Evolutionary conservation across 2,888 invertebrate genomes (phyloP), one percentile per base, ranked within the genome.

Genomic region (Aphrophora alni): DNA sequence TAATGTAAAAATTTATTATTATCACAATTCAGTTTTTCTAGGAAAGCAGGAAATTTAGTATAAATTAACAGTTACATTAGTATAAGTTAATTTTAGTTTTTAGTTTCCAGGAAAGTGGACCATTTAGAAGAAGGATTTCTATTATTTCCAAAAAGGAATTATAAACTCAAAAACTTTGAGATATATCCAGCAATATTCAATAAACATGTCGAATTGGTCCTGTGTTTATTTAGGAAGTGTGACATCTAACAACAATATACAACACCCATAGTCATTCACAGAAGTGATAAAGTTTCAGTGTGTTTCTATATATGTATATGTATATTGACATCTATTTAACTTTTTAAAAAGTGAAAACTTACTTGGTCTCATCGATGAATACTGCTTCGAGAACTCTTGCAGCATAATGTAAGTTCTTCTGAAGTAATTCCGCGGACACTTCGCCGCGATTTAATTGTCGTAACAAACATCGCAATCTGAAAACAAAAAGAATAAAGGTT

Each of bases 291-390:
- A 7, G 17, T 14, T 44, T 44, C 17, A 7, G 2, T 10, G 44
- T 44, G 17, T 44, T 44, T 7, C 14, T 33, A 7, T 10, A n/a
- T n/a, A n/a, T n/a, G n/a, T n/a, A n/a, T n/a, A 44, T 10, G 2
- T 14, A 44, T 44, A 44, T 44, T 44, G 44, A 44, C 44, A 44
- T 44, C 44, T 44, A 44, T 2, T 44, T 44, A 44, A 14, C 44
- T 2, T 14, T n/a, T n/a, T n/a, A n/a, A 33, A 77, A 69, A 14
- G 21, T n/a, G 51, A 80, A 84, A 88, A 92, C 94, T 90, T 93
- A 97, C 97, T 96, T 96, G 88, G 96, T 95, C 89, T 97, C 97
- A 88, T 97, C 97, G 88, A 96, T 94, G 90, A 96, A 97, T 84
- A 97, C 96, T 17, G 97, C 95, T 90, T 98, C 97, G 84, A 98